A percentile compares a stretch with the other conserved stretches of the same genome.
These are phyloP conservation scores for Amphiprion percula DNA, from an alignment of 2,113 vertebrate species.

Conservation along the genomic window DNA sequence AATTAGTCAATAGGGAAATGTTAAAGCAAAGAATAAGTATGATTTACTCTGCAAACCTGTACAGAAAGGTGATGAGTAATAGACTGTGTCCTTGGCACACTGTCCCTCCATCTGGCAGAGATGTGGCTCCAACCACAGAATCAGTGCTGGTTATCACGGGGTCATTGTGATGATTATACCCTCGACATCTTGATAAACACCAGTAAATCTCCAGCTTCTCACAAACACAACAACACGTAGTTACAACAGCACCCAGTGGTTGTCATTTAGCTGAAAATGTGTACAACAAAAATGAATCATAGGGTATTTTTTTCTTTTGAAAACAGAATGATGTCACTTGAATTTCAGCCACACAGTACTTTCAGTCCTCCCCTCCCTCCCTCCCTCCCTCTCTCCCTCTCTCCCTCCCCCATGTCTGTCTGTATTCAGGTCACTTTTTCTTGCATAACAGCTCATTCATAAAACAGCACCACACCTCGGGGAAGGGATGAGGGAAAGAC, in stretches of 20 bases:
- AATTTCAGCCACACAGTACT: constrained; percentile 27
- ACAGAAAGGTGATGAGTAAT: neutral
- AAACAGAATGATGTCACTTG: constrained; percentile 27
- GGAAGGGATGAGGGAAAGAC: constrained; percentile 54
- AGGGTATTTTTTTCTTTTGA: constrained; percentile 1
- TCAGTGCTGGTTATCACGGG: constrained; percentile 5
- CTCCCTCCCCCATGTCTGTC: constrained; percentile 15
- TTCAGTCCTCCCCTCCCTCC: neutral
- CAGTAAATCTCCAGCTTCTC: constrained; percentile 27
- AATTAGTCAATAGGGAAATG: too few relatives aligned
- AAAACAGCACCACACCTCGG: constrained; percentile 74
- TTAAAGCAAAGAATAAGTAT: too few relatives aligned
- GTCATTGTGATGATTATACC: constrained; percentile 29
- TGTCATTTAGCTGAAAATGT: constrained; percentile 14
- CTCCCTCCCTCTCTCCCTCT: neutral
- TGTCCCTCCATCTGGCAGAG: constrained; percentile 26
- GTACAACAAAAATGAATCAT: constrained; percentile 9
- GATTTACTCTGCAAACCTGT: too few relatives aligned
- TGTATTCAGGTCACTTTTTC: constrained; percentile 69
- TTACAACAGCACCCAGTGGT: constrained; percentile 25
- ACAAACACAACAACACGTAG: constrained; percentile 3
- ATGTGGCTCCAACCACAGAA: neutral
- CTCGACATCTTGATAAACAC: constrained; percentile 38
- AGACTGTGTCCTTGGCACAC: neutral
- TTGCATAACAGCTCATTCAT: constrained; percentile 81